Evolutionary conservation across 2,797 vertebrate species (phyloP), one percentile per base, ranked within the genome.

Genomic region (Craterocephalus amniculus): DNA sequence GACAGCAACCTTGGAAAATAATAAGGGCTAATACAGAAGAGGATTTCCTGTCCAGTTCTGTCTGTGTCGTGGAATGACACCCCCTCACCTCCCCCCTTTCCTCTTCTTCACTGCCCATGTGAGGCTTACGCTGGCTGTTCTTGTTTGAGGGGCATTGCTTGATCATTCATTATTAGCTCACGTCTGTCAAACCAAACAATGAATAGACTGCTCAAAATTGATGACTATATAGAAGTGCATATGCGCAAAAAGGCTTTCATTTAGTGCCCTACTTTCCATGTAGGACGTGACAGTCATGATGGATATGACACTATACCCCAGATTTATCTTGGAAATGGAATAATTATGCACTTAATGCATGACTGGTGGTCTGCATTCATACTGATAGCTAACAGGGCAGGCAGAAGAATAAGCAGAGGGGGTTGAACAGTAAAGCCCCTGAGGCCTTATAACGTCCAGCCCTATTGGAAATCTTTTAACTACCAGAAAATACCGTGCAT

Each of bases 291-390:
- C 96, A 96, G 92, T 79, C 72, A 90, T 96, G 96, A 97, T 96
- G 95, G 95, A 97, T 97, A 94, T 94, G 92, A 95, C 93, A 93
- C 88, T 85, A 93, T 92, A 92, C 91, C 94, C 93, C 90, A 95
- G 95, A 96, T 96, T 95, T 96, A 96, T 96, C 96, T 96, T 95
- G 93, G 94, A 96, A 96, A 96, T 96, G 91, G 93, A 96, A 95
- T 95, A 96, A 96, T 96, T 96, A 96, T 94, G 92, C 88, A 93
- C 89, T 94, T 94, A 94, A 94, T 94, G 95, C 92, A 90, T 92
- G 92, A 93, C 91, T 93, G 95, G 95, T 94, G 96, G 95, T 95
- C 95, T 95, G 95, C 89, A 91, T 94, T 95, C 92, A 92, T 93
- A 95, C 95, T 95, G 95, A 94, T 94, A 94, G 91, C 84, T 90